Percentiles rank a stretch among this genome's conserved stretches.
Conservation (phyloP, 2,113 vertebrate genomes). For the Coreoperca whiteheadi region DNA sequence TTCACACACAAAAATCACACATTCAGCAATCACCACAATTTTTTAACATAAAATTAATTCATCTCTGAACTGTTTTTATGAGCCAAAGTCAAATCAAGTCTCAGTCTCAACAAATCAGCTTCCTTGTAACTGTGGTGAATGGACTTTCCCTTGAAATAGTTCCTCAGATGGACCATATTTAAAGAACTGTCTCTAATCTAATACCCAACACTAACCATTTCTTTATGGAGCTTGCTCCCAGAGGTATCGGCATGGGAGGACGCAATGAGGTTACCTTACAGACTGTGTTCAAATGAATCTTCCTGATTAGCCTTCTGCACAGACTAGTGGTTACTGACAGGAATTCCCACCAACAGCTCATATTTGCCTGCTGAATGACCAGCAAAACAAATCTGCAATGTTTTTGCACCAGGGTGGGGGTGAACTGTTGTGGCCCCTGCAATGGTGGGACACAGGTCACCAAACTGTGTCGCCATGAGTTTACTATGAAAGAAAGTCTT, state of each 20-base stretch:
- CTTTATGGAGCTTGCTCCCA: neutral
- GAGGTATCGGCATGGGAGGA: neutral
- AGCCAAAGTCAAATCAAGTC: neutral
- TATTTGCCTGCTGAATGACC: neutral
- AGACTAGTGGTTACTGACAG: neutral
- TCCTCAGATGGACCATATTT: neutral
- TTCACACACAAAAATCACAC: neutral
- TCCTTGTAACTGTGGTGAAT: neutral
- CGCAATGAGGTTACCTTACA: neutral
- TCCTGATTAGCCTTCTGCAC: neutral
- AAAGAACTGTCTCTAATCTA: neutral
- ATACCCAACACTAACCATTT: neutral
- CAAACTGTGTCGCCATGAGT: too few relatives aligned
- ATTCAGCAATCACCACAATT: neutral
- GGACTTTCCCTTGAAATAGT: neutral
- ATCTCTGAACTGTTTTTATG: neutral
- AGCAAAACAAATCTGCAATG: neutral
- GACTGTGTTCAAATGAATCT: neutral
- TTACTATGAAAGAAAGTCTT: neutral
- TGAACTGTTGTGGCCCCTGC: neutral
- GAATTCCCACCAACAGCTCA: neutral
- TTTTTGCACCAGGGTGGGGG: neutral
- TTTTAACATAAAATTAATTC: neutral
- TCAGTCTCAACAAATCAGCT: neutral
- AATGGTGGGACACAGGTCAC: neutral